Evolutionary conservation across 2,113 vertebrate genomes (phyloP), one percentile per base, ranked within the genome.

Genomic region (Cavia porcellus): DNA sequence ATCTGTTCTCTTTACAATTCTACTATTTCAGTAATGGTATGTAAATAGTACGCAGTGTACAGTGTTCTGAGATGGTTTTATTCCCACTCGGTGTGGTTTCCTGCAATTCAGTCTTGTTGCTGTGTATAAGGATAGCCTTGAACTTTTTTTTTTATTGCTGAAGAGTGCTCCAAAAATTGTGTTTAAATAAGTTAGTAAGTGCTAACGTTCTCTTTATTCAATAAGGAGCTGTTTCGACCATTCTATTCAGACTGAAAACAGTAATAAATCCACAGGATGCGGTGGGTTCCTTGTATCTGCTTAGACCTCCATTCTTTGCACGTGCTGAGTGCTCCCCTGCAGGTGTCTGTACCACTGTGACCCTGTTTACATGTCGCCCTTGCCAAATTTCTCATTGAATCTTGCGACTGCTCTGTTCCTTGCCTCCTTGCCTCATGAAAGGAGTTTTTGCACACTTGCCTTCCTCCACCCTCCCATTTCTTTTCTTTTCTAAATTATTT

Each of bases 21-120:
- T 93, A 8, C 90, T n/a, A 61, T 89, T 75, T 92, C 28, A 84
- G 32, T 42, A 45, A 68, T 55, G 57, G 80, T 55, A 62, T 20
- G 22, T 50, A 70, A 62, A 55, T 52, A 32, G 25, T 30, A 59
- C 24, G n/a, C 1, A 59, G 9, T 42, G 25, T 38, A 7, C 7
- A 10, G 38, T 47, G 7, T 59, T 32, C 59, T 87, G 92, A 81
- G 22, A 68, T 19, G 47, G 61, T 86, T 42, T 72, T 68, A 38
- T 96, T 72, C 19, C 75, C 4, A 22, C 8, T 84, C 12, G 17
- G 2, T 25, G 14, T 86, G 62, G 50, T 68, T 68, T 75, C 20
- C 24, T 59, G 59, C 82, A 30, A 45, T 45, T 3, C 15, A 62
- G 17, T 15, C 20, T 66, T 87, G 13, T 61, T 64, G 25, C 13